Percentiles rank a stretch among this genome's conserved stretches.
These are phyloP conservation scores for Pristis pectinata DNA, from an alignment of 2,797 vertebrate species.

Conservation along the genomic window DNA sequence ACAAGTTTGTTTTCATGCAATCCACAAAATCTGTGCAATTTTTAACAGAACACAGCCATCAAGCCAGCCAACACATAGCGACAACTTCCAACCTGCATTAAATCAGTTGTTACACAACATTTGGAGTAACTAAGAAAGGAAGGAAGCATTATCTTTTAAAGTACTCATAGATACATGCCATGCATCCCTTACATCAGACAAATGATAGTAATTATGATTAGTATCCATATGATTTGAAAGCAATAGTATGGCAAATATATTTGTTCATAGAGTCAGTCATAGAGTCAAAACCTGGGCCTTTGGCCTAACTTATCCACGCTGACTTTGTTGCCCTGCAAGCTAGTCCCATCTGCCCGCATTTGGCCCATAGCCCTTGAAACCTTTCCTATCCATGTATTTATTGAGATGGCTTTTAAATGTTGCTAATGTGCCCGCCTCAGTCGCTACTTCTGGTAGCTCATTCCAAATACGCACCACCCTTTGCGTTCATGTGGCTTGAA, in stretches of 20 bases:
- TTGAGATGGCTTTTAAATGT: too few species aligned
- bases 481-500: background rate
- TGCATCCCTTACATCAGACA: background rate
- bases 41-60: background rate
- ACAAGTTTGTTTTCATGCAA: background rate
- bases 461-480: too few species aligned
- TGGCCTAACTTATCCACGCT: too few species aligned
- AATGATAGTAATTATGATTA: background rate
- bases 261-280: background rate
- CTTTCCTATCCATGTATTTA: too few species aligned
- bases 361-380: too few species aligned
- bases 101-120: background rate
- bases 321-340: too few species aligned
- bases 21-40: background rate
- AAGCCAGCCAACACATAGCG: background rate
- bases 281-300: too few species aligned
- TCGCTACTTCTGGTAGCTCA: too few species aligned
- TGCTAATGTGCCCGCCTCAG: too few species aligned
- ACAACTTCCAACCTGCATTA: background rate
- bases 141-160: slow-evolving; percentile 6
- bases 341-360: too few species aligned
- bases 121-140: background rate
- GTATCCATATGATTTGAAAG: background rate
- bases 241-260: background rate
- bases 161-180: background rate